Evolutionary conservation across 2,113 vertebrate genomes (phyloP).

Genomic region (Dolichotis patagonum): DNA sequence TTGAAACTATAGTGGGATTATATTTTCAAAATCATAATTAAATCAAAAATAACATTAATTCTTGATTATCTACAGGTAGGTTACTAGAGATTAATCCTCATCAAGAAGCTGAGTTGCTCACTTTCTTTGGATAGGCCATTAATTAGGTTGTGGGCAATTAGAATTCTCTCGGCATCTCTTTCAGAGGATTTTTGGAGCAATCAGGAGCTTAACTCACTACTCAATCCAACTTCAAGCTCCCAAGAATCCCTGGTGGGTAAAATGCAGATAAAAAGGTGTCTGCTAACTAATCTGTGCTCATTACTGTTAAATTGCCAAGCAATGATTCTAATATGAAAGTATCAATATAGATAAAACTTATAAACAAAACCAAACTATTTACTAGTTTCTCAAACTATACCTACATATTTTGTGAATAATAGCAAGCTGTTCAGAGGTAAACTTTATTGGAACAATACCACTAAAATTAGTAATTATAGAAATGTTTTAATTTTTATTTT

Average conservation of each 20-base stretch:
- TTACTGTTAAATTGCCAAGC: not conserved
- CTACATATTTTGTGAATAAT: not conserved
- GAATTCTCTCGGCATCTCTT: not conserved
- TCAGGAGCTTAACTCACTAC: not conserved
- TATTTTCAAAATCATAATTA: not conserved
- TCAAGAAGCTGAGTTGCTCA: not conserved
- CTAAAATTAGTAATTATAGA: not conserved
- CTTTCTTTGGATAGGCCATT: not conserved
- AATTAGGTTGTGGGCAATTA: not conserved
- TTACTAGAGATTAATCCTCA: conserved; percentile 3
- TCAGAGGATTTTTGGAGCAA: not conserved
- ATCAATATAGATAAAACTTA: not conserved
- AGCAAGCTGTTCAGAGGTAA: not conserved
- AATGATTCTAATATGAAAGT: not conserved
- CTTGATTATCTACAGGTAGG: not conserved
- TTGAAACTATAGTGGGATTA: not conserved
- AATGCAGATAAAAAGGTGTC: not conserved
- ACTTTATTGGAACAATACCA: not conserved
- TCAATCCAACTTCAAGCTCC: not conserved
- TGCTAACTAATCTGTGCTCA: not conserved
- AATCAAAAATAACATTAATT: not conserved
- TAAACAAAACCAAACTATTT: not conserved
- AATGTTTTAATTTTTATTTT: not conserved
- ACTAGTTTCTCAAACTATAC: not conserved
- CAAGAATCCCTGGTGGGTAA: not conserved